Evolutionary conservation across 2,797 vertebrate genomes (phyloP).

Genomic region (Crax fasciolata): DNA sequence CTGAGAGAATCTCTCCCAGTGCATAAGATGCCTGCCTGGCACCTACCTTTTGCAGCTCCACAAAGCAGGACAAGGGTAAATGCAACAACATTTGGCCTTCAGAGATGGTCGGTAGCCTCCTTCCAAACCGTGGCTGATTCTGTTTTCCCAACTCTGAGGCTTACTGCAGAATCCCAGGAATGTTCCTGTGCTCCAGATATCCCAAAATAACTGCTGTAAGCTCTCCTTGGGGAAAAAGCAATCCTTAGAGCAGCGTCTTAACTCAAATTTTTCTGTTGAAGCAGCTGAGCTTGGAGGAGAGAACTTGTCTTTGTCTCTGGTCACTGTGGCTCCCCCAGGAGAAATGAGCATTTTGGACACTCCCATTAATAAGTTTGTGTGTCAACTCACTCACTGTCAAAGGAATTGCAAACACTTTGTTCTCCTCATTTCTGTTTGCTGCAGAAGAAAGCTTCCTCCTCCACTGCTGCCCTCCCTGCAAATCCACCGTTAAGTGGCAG

Average conservation of each 20-base stretch:
- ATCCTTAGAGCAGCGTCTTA: slow-evolving; percentile 49
- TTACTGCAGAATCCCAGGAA: slow-evolving; percentile 81
- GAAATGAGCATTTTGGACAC: slow-evolving; percentile 31
- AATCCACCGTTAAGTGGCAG: not conserved
- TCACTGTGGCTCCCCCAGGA: slow-evolving; percentile 18
- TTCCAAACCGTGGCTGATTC: slow-evolving; percentile 3
- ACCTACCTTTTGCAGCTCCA: not conserved
- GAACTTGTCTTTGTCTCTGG: slow-evolving; percentile 39
- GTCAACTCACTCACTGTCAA: slow-evolving; percentile 4
- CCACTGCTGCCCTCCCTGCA: not conserved
- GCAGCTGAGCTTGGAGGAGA: slow-evolving; percentile 45
- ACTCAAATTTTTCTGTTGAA: slow-evolving; percentile 54
- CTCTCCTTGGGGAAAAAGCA: slow-evolving; percentile 70
- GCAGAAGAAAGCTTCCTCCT: not conserved
- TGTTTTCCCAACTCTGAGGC: slow-evolving; percentile 76
- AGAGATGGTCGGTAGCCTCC: not conserved
- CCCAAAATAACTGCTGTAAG: slow-evolving; percentile 82
- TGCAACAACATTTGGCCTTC: not conserved
- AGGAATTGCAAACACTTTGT: slow-evolving; percentile 35
- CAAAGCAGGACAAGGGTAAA: not conserved
- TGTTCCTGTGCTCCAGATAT: slow-evolving; percentile 79
- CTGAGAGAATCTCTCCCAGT: not conserved
- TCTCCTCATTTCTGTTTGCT: not conserved
- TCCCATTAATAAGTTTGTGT: slow-evolving; percentile 26
- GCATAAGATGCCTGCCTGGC: not conserved